These are phyloP conservation scores for Caenorhabditis imperialis DNA, from an alignment of 2,888 invertebrate genomes.

Conservation along the genomic window DNA sequence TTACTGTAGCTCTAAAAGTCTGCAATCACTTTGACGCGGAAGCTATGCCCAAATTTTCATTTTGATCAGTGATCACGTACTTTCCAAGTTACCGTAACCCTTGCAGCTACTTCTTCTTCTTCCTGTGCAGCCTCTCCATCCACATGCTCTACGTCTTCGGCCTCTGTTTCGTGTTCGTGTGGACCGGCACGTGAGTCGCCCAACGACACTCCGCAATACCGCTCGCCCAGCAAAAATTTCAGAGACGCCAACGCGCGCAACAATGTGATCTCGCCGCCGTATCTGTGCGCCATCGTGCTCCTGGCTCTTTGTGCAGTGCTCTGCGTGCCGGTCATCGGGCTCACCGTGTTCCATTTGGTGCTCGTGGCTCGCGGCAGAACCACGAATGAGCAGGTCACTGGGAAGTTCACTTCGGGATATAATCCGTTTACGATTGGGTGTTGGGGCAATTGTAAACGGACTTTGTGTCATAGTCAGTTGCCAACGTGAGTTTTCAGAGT, in stretches of 20 bases:
- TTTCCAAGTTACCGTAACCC: no score
- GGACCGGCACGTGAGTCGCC: slow-evolving; percentile 79
- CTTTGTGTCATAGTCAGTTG: slow-evolving; percentile 95
- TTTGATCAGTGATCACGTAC: no score
- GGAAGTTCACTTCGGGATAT: slow-evolving; percentile 97
- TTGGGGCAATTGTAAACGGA: slow-evolving; percentile 93
- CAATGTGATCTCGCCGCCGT: slow-evolving; percentile 70
- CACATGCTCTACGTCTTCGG: slow-evolving; percentile 98
- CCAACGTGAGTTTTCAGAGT: slow-evolving; percentile 85
- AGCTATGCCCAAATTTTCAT: no score
- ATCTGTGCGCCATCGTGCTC: slow-evolving; percentile 83
- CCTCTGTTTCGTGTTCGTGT: slow-evolving; percentile 91
- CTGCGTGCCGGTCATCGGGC: slow-evolving; percentile 95
- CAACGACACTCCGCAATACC: not conserved
- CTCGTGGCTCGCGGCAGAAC: slow-evolving; percentile 95
- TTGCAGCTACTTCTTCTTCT: slow-evolving; percentile 91
- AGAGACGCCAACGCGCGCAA: slow-evolving; percentile 50
- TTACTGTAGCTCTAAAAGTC: no score
- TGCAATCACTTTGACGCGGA: no score
- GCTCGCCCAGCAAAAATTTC: slow-evolving; percentile 3
- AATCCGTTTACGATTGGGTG: slow-evolving; percentile 98
- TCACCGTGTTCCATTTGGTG: slow-evolving; percentile 97
- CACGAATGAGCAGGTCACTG: slow-evolving; percentile 99
- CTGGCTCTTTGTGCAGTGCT: slow-evolving; percentile 92
- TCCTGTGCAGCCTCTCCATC: slow-evolving; percentile 93